Evolutionary conservation across 2,888 invertebrate genomes (phyloP), one percentile per base, ranked within the genome.

Genomic region (Eupelmus urozonus): DNA sequence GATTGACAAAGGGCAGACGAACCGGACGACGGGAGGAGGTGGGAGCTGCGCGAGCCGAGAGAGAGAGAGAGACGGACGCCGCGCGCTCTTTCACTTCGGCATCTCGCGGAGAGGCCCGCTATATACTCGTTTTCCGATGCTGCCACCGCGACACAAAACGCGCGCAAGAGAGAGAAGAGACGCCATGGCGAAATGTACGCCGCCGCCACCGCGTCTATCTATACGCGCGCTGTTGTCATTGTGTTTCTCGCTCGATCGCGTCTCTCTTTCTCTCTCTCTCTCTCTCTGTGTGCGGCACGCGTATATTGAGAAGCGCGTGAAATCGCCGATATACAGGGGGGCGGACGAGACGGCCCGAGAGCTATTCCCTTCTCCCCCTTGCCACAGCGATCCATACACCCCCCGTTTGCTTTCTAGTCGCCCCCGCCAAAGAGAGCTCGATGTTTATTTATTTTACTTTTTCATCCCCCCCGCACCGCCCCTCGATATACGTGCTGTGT

Each of bases 241-340:
- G 69, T 69, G 62, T 69, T 42, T 69, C n/a, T n/a, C 67, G 69
- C 69, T 29, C 67, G 60, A 60, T 59, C 67, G 67, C 42, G 20
- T 53, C 53, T 29, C 63, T n/a, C 25, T n/a, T n/a, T n/a, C n/a
- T n/a, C n/a, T n/a, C n/a, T n/a, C n/a, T n/a, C n/a, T n/a, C 1
- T 3, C 20, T 34, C 45, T 13, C 13, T 51, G 59, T 18, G 51
- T 40, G 29, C 25, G n/a, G 59, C 23, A 27, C 63, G 40, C 34
- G 67, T 20, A 25, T 49, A 29, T 40, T 1, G 34, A 34, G 49
- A 51, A 59, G 51, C 76, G 71, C 76, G 76, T 71, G 65, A 76
- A 76, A 76, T 76, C 23, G 57, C 65, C 71, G 59, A 71, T 71
- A 65, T 49, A 53, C 23, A 45, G 20, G 60, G 62, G 59, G 57